These are phyloP conservation scores for Ammodytes dubius DNA, from an alignment of 2,113 vertebrate genomes.

Conservation along the genomic window DNA sequence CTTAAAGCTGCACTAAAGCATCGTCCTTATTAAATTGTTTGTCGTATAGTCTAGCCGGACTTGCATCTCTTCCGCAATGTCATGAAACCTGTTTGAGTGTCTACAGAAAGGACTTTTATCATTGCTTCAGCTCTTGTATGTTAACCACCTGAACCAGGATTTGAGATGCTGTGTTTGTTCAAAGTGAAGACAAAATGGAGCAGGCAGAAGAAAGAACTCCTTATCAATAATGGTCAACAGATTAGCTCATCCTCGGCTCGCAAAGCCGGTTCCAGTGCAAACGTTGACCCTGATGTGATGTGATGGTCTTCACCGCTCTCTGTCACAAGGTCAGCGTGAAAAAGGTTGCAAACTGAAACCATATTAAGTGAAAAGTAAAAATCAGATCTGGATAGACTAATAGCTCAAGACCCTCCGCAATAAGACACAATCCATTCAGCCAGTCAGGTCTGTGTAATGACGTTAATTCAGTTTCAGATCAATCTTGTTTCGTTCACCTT, in stretches of 20 bases:
- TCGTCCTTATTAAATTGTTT: not conserved
- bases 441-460: not conserved
- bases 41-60: not conserved
- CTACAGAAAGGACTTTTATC: not conserved
- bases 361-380: not conserved
- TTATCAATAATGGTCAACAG: conserved; percentile 13
- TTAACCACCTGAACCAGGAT: not conserved
- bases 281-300: conserved; percentile 20
- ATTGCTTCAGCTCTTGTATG: not conserved
- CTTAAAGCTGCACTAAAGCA: not conserved
- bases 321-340: not conserved
- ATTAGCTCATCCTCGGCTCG: conserved; percentile 15
- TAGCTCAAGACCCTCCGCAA: not conserved
- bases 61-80: not conserved
- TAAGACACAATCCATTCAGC: not conserved
- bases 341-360: conserved; percentile 2
- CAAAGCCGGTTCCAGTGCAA: not conserved
- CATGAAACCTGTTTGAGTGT: not conserved
- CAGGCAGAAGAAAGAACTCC: not conserved
- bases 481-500: not conserved
- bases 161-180: conserved; percentile 1
- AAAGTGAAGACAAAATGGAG: not conserved
- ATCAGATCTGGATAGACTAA: not conserved
- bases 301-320: conserved; percentile 5
- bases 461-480: not conserved